Percentiles rank a stretch among this genome's conserved stretches.
Conservation (phyloP, 2,888 invertebrate genomes). For the Papilio gigon region DNA sequence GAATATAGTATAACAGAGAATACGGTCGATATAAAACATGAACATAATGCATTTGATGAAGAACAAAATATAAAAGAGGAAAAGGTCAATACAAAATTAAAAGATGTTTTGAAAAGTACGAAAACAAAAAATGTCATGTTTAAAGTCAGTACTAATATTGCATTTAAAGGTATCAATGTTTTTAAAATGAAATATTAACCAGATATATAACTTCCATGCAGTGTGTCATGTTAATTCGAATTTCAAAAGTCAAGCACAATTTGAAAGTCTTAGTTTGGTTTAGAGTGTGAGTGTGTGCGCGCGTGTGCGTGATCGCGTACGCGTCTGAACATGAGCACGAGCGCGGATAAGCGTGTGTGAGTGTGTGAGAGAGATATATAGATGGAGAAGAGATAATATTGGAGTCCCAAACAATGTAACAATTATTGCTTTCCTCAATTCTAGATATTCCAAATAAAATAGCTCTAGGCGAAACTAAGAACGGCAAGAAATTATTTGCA, state of each 20-base stretch:
- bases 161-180: conserved; percentile 58
- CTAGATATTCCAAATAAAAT: conserved; percentile 73
- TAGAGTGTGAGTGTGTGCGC: too few species aligned
- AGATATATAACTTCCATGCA: too few species aligned
- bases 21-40: neutral
- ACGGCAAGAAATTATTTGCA: conserved; percentile 68
- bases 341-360: too few species aligned
- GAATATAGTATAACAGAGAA: neutral
- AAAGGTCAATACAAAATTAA: neutral
- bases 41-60: neutral
- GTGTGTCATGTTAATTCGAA: too few species aligned
- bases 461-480: conserved; percentile 64
- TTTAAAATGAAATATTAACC: neutral
- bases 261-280: too few species aligned
- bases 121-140: conserved; percentile 43
- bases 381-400: neutral
- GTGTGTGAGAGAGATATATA: conserved; percentile 16
- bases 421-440: conserved; percentile 45
- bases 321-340: too few species aligned
- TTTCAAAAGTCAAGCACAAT: neutral
- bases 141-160: conserved; percentile 67
- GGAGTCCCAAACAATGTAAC: neutral
- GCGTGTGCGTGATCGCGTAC: too few species aligned
- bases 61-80: neutral
- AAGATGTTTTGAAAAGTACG: neutral